A percentile compares a stretch with the other conserved stretches of the same genome.
Conservation (phyloP, 23 tunicate species). For the Styela plicata region DNA sequence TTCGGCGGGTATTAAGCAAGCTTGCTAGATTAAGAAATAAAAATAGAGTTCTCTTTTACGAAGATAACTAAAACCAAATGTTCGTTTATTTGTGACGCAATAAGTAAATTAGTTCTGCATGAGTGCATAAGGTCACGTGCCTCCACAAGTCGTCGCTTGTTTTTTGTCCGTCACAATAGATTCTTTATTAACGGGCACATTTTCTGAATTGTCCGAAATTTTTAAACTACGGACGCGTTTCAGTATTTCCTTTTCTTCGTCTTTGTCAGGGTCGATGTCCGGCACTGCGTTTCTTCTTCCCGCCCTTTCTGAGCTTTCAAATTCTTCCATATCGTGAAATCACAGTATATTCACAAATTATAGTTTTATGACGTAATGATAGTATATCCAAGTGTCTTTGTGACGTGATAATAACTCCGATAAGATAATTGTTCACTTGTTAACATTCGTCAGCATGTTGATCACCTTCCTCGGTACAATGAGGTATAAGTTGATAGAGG, state of each 20-base stretch:
- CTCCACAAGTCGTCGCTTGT: not conserved
- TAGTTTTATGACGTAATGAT: too few species aligned
- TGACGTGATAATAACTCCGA: not conserved
- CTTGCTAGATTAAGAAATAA: too few species aligned
- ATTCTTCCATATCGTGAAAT: constrained; percentile 15
- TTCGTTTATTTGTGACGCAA: not conserved
- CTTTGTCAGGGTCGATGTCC: not conserved
- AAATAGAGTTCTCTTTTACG: too few species aligned
- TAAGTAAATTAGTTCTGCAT: not conserved
- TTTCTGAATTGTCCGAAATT: constrained; percentile 1
- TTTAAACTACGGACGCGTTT: not conserved
- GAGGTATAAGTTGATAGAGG: too few species aligned
- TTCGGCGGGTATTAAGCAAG: too few species aligned
- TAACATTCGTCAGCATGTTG: too few species aligned
- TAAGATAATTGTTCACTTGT: too few species aligned
- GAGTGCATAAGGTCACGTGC: constrained; percentile 11
- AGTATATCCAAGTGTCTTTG: not conserved
- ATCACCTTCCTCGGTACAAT: too few species aligned
- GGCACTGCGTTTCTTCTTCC: constrained; percentile 21
- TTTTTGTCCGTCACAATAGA: not conserved
- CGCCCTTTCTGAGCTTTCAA: constrained; percentile 10
- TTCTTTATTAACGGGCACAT: not conserved
- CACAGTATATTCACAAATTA: too few species aligned
- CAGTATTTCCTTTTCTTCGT: constrained; percentile 1
- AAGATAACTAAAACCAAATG: too few species aligned